A percentile compares a stretch with the other conserved stretches of the same genome.
Evolutionary conservation across 1,140 invertebrate genomes (phyloP).

Genomic region (Achroia grisella): DNA sequence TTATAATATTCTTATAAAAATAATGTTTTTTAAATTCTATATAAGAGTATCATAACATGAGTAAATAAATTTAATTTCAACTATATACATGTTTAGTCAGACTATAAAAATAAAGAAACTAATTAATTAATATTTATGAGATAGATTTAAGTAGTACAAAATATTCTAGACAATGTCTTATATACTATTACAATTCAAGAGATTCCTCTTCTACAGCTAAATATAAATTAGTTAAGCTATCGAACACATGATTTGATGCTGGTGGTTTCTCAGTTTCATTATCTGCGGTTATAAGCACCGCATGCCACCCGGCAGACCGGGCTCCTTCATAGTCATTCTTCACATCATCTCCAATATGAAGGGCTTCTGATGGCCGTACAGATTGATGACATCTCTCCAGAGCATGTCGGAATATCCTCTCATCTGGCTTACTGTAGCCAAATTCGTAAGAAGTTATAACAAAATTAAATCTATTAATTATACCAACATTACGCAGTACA

Average conservation of each 20-base stretch:
- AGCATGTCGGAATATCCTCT: constrained; percentile 83
- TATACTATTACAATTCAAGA: background rate
- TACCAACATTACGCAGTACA: constrained; percentile 78
- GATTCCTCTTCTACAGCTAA: background rate
- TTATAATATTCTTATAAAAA: no score
- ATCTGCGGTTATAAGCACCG: constrained; percentile 59
- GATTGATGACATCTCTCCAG: constrained; percentile 59
- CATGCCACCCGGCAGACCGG: constrained; percentile 82
- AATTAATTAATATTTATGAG: no score
- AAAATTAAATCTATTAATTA: constrained; percentile 85
- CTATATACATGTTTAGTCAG: no score
- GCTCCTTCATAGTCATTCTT: constrained; percentile 86
- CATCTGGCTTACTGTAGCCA: constrained; percentile 84
- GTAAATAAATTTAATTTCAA: no score
- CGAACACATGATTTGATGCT: constrained; percentile 23
- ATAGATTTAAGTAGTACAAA: no score
- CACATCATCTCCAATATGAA: constrained; percentile 88
- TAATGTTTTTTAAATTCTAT: no score
- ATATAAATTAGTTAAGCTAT: background rate
- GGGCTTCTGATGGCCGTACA: constrained; percentile 75
- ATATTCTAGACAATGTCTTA: no score
- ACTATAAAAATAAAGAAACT: no score
- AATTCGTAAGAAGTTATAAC: constrained; percentile 84
- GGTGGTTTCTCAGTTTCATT: constrained; percentile 19
- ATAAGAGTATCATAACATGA: no score